phyloP scores from a whole-genome alignment of 2,797 vertebrate species.

The Hozukius guyotensis region DNA sequence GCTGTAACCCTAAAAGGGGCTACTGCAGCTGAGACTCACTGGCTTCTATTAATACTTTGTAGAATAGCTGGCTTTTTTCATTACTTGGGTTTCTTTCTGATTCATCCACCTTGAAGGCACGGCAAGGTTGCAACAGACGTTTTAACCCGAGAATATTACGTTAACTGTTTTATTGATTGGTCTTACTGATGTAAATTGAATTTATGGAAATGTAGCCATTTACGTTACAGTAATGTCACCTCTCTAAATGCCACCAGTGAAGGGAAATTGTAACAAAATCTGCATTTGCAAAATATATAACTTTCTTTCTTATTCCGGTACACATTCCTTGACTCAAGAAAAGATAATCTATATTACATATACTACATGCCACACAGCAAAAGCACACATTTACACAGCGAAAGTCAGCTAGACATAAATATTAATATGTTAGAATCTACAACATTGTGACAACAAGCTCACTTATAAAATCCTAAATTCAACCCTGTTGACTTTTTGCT shows the following conservation, averaged over 20 bases:
- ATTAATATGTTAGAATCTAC: background rate
- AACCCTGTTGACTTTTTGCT: conserved; percentile 5
- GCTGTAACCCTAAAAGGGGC: conserved; percentile 9
- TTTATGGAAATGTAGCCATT: background rate
- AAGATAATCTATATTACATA: background rate
- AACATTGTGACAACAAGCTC: background rate
- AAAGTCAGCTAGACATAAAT: background rate
- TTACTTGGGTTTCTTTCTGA: conserved; percentile 8
- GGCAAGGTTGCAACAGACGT: conserved; percentile 21
- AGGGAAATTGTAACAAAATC: background rate
- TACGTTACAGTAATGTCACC: background rate
- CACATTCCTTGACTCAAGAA: background rate
- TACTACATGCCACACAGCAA: background rate
- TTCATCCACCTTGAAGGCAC: conserved; percentile 31
- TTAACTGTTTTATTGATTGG: conserved; percentile 26
- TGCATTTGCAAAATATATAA: background rate
- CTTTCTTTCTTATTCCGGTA: background rate
- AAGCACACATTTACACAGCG: background rate
- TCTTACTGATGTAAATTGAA: background rate
- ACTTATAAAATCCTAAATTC: background rate
- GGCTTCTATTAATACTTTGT: conserved; percentile 27
- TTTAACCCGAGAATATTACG: background rate
- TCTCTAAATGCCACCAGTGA: background rate
- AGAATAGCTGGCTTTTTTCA: conserved; percentile 12
- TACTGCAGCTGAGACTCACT: conserved; percentile 22